Evolutionary conservation across 2,888 invertebrate species (phyloP).

Genomic region (Neocrepidodera transversa): DNA sequence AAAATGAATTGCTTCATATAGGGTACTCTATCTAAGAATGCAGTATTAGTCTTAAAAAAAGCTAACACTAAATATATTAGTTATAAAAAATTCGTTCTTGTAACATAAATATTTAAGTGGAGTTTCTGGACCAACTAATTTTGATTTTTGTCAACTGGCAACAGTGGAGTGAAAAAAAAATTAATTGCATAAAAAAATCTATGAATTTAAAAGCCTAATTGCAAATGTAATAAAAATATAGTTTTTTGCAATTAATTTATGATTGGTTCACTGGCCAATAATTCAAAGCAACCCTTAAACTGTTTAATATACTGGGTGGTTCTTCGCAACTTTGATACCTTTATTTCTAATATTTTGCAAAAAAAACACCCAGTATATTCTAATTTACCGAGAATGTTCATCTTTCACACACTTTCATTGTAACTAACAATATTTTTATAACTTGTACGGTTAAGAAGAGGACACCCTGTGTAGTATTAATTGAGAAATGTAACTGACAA

Average conservation of each 20-base stretch:
- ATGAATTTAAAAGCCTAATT: no score
- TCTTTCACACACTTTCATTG: slow-evolving; percentile 1
- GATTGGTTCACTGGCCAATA: no score
- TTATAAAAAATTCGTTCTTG: not conserved
- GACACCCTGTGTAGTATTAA: slow-evolving; percentile 17
- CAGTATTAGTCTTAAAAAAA: not conserved
- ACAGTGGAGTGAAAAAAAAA: not conserved
- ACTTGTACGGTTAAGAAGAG: slow-evolving; percentile 11
- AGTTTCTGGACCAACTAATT: not conserved
- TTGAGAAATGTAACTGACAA: slow-evolving; percentile 15
- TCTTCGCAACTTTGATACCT: no score
- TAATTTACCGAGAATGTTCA: not conserved
- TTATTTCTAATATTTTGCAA: no score
- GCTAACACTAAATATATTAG: slow-evolving; percentile 2
- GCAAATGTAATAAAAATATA: no score
- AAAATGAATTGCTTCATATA: slow-evolving; percentile 12
- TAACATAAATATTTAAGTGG: not conserved
- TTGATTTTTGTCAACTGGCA: not conserved
- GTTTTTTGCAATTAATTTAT: no score
- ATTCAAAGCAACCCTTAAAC: no score
- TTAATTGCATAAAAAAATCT: not conserved
- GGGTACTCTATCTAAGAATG: slow-evolving; percentile 1
- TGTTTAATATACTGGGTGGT: no score
- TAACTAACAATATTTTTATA: slow-evolving; percentile 12
- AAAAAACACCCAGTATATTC: no score